A percentile compares a stretch with the other conserved stretches of the same genome.
These are phyloP conservation scores for Casuarius casuarius DNA, from an alignment of 2,113 vertebrate genomes.

Conservation along the genomic window DNA sequence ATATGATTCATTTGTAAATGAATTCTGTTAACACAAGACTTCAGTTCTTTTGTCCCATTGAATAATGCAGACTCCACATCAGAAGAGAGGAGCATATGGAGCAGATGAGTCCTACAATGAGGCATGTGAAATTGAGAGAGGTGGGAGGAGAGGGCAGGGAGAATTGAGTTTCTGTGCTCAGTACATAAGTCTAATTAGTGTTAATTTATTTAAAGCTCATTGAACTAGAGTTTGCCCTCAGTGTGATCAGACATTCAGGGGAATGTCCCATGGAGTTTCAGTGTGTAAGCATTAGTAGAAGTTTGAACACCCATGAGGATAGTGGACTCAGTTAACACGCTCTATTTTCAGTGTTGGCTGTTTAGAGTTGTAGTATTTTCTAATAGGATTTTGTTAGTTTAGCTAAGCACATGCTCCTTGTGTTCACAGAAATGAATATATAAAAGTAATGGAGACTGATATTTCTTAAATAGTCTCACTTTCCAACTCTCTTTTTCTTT, in stretches of 20 bases:
- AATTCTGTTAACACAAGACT: not conserved
- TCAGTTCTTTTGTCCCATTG: not conserved
- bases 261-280: not conserved
- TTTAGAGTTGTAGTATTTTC: not conserved
- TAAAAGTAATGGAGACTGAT: not conserved
- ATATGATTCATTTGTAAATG: not conserved
- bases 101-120: not conserved
- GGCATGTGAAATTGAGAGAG: not conserved
- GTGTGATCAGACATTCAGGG: not conserved
- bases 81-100: not conserved
- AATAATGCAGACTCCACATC: not conserved
- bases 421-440: not conserved
- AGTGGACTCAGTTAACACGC: not conserved
- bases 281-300: not conserved
- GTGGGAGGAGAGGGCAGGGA: not conserved
- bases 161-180: not conserved
- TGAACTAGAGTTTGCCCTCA: not conserved
- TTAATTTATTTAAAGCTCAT: slow-evolving; percentile 4
- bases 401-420: not conserved
- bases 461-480: not conserved
- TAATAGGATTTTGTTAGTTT: not conserved
- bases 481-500: not conserved
- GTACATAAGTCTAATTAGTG: not conserved
- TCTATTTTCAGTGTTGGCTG: not conserved
- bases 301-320: not conserved